Evolutionary conservation across 2,888 invertebrate genomes (phyloP).

Genomic region (Steinernema hermaphroditum): DNA sequence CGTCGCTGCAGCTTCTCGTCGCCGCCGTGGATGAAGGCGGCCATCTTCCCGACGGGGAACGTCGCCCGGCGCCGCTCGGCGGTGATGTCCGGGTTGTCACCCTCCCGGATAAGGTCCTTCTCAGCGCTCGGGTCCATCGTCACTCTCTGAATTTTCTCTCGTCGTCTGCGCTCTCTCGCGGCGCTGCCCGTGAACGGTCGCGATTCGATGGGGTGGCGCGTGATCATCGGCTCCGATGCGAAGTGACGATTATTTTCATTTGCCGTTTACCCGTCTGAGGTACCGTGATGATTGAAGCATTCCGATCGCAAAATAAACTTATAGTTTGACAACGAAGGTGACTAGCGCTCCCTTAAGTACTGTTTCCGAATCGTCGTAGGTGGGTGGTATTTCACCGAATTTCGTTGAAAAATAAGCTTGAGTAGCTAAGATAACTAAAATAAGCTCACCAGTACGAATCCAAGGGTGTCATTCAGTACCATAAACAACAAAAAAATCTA

Average conservation of each 20-base stretch:
- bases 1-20: slow-evolving; percentile 45
- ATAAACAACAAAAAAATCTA: no score
- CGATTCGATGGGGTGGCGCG: neutral
- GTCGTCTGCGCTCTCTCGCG: slow-evolving; percentile 19
- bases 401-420: no score
- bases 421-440: no score
- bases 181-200: neutral
- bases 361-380: neutral
- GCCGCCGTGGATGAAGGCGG: slow-evolving; percentile 50
- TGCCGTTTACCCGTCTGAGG: slow-evolving; percentile 28
- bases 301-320: neutral
- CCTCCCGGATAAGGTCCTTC: slow-evolving; percentile 53
- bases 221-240: neutral
- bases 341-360: neutral
- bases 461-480: no score
- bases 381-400: no score
- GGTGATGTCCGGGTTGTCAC: slow-evolving; percentile 61
- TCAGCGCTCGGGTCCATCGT: slow-evolving; percentile 20
- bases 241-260: slow-evolving; percentile 19
- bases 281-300: slow-evolving; percentile 18
- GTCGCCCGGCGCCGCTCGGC: slow-evolving; percentile 48
- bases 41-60: slow-evolving; percentile 49
- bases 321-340: no score
- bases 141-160: neutral
- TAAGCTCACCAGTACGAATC: no score